Conservation (phyloP, 2,113 vertebrate genomes). For the Accipiter virgatus region DNA sequence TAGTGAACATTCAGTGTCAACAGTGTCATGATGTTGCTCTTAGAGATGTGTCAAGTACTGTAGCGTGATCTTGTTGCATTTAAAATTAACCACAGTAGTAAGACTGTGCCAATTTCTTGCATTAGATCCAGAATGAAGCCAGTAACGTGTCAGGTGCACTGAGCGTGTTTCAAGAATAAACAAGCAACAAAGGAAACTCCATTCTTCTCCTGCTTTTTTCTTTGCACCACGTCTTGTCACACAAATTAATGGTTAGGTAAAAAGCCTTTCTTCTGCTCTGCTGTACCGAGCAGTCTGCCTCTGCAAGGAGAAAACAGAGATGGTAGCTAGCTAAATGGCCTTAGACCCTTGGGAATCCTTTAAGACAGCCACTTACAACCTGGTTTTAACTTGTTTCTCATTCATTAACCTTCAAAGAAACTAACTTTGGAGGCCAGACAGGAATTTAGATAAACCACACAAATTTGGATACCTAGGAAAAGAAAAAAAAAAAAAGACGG, state of each 20-base stretch:
- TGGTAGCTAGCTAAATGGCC: not conserved
- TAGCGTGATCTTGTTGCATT: slow-evolving; percentile 32
- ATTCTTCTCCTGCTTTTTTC: not conserved
- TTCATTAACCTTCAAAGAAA: not conserved
- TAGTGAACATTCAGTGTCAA: slow-evolving; percentile 34
- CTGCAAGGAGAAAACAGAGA: not conserved
- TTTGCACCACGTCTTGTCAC: not conserved
- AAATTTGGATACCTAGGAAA: not conserved
- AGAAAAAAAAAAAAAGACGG: not conserved
- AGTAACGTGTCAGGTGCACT: slow-evolving; percentile 19
- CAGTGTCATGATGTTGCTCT: slow-evolving; percentile 32
- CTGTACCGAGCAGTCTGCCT: not conserved
- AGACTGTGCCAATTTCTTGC: slow-evolving; percentile 22
- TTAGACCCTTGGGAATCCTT: not conserved
- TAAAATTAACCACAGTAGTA: slow-evolving; percentile 33
- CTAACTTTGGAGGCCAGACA: not conserved
- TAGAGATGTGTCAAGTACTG: slow-evolving; percentile 21
- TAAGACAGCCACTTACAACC: not conserved
- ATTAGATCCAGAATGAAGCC: not conserved
- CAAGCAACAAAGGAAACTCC: not conserved
- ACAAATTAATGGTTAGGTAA: not conserved
- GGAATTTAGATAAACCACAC: not conserved
- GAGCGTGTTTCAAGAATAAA: not conserved
- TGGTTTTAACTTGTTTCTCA: not conserved
- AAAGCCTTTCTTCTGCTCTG: not conserved